Evolutionary conservation across 2,113 vertebrate species (phyloP), one percentile per base, ranked within the genome.

Genomic region (Gila orcuttii): DNA sequence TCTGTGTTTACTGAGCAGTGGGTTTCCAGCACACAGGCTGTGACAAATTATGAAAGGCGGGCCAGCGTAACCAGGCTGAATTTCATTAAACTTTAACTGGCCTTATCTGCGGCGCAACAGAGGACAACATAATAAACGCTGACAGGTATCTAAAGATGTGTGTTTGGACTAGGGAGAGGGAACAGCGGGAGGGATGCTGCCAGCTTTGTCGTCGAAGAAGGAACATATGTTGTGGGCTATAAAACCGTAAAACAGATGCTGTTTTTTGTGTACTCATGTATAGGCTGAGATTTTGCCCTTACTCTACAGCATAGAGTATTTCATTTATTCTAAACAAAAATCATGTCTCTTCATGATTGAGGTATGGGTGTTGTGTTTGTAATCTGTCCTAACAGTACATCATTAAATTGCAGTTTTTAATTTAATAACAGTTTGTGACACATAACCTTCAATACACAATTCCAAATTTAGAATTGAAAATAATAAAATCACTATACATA

Each of bases 11-110:
- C 94, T 90, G 92, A 94, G 95, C 92, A 91, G 92, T 88, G 90
- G 89, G 93, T 93, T 93, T 92, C 93, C 91, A 91, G 92, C 92
- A 89, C 91, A 90, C 93, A 92, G 93, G 91, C 92, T 90, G 94
- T 94, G 92, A 94, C 93, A 95, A 95, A 95, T 94, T 93, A 94
- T 93, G 92, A 95, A 94, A 94, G 92, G 93, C 88, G 84, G 94
- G 91, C 93, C 93, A 93, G 91, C 89, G 90, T 89, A 93, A 90
- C 93, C 86, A 62, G 90, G 92, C 93, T 94, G 94, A 94, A 94
- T 95, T 95, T 95, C 94, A 87, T 92, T 92, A 93, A 94, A 95
- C 90, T 93, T 94, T 94, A 93, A 93, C 94, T 95, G 91, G 83
- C 89, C 92, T 94, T 94, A 93, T 95, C 93, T 92, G 89, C 86